These are phyloP conservation scores for Probosciger aterrimus DNA, from an alignment of 2,113 vertebrate species.

Conservation along the genomic window DNA sequence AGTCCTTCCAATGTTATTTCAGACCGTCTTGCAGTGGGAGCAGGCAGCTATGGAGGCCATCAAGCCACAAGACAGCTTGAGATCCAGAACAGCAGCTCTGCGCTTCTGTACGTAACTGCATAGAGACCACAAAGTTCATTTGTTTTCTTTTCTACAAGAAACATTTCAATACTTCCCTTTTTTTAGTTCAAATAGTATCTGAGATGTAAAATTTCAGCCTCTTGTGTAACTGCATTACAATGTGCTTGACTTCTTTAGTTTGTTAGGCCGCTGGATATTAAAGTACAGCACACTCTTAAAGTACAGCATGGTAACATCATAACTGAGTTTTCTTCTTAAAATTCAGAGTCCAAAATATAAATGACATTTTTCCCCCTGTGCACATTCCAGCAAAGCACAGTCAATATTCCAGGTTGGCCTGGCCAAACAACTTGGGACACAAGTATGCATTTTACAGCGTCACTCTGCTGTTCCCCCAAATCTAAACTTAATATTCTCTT, in stretches of 20 bases:
- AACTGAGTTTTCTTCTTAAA: background rate
- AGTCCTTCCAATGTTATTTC: background rate
- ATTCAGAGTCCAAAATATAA: background rate
- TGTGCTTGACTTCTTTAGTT: background rate
- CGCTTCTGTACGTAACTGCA: constrained; percentile 84
- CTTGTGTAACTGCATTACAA: background rate
- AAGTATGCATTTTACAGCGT: background rate
- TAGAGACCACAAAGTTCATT: background rate
- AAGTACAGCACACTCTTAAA: background rate
- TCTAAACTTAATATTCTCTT: background rate
- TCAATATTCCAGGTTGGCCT: background rate
- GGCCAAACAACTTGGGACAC: background rate
- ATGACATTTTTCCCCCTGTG: background rate
- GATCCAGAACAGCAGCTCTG: constrained; percentile 77
- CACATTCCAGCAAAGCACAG: background rate
- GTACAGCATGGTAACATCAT: background rate
- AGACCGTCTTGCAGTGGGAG: constrained; percentile 94
- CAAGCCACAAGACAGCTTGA: constrained; percentile 70
- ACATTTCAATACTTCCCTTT: background rate
- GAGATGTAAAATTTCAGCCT: background rate
- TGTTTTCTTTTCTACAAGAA: background rate
- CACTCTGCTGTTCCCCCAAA: background rate
- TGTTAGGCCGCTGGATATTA: background rate
- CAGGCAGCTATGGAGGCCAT: constrained; percentile 73
- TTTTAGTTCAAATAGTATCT: background rate